Conservation (phyloP, 2,113 vertebrate genomes). For the Pelodiscus sinensis region DNA sequence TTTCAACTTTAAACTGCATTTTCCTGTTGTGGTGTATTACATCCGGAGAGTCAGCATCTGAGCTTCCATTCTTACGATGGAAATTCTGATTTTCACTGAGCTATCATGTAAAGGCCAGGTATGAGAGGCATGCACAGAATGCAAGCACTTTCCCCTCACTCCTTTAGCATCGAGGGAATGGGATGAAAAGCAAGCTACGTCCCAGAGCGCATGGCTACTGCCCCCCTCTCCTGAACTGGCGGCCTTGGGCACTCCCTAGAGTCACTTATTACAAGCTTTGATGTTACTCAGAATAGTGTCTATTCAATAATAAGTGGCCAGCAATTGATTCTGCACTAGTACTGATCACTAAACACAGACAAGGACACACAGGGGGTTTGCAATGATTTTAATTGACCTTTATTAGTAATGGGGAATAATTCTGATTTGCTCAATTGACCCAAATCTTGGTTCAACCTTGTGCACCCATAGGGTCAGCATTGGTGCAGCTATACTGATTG, state of each 20-base stretch:
- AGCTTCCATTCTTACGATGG: neutral
- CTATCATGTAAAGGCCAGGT: neutral
- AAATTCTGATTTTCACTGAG: slow-evolving; percentile 25
- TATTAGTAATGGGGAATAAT: slow-evolving; percentile 35
- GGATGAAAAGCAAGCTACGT: too few species aligned
- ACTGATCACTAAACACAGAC: slow-evolving; percentile 44
- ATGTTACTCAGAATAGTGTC: slow-evolving; percentile 19
- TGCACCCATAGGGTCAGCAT: slow-evolving; percentile 17
- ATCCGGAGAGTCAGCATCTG: neutral
- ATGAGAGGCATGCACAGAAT: too few species aligned
- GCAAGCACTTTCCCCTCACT: too few species aligned
- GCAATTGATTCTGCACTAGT: slow-evolving; percentile 24
- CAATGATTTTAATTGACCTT: slow-evolving; percentile 28
- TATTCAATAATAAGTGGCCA: slow-evolving; percentile 25
- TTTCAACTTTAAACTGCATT: neutral
- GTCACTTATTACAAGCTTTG: neutral
- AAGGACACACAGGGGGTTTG: neutral
- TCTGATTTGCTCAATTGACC: neutral
- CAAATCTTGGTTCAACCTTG: slow-evolving; percentile 9
- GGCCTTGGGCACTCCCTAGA: neutral
- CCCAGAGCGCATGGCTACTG: too few species aligned
- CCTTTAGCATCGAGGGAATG: too few species aligned
- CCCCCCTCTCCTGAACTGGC: too few species aligned
- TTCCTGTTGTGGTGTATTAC: neutral
- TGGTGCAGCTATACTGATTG: neutral